Percentiles rank a stretch among this genome's conserved stretches.
These are phyloP conservation scores for Cylindroiulus punctatus DNA, from an alignment of 2,888 invertebrate genomes.

Conservation along the genomic window DNA sequence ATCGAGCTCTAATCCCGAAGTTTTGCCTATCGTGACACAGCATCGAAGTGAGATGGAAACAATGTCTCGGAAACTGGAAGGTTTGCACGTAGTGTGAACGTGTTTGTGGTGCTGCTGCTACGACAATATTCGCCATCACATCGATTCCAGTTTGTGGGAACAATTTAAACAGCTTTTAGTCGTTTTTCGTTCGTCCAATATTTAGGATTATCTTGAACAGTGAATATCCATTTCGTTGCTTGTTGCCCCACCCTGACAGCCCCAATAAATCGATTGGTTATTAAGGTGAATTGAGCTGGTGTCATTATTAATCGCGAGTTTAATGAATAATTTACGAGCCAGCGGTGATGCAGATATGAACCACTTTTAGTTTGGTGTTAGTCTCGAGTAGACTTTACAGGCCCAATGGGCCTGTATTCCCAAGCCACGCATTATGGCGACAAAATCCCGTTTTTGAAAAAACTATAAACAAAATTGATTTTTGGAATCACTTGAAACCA, in stretches of 20 bases:
- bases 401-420: no score
- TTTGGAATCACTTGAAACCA: no score
- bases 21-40: not conserved
- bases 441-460: no score
- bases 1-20: not conserved
- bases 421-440: no score
- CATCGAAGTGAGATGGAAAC: slow-evolving; percentile 50
- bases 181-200: not conserved
- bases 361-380: no score
- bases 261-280: not conserved
- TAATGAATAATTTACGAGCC: no score
- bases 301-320: not conserved
- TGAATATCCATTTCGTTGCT: not conserved
- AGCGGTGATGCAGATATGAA: no score
- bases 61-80: slow-evolving; percentile 54
- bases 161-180: not conserved
- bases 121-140: no score
- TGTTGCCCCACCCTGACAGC: not conserved
- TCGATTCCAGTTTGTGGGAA: not conserved
- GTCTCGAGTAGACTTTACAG: no score
- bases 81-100: slow-evolving; percentile 1
- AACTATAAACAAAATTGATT: no score
- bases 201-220: not conserved
- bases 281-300: not conserved
- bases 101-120: no score